Conservation (phyloP, 2,113 vertebrate species). For the Colaptes auratus region DNA sequence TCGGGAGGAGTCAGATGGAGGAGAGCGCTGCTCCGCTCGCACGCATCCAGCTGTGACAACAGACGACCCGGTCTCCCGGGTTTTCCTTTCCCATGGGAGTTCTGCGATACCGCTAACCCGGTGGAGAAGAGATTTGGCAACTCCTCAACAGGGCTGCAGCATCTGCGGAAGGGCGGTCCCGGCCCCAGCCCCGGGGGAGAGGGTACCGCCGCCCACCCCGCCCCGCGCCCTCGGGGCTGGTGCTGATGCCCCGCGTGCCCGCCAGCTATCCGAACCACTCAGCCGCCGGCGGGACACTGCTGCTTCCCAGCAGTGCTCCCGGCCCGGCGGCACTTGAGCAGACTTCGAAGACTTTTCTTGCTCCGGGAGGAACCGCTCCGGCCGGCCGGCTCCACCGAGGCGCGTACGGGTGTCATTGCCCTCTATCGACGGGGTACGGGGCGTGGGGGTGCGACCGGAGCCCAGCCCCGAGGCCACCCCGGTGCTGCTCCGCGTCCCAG, state of each 20-base stretch:
- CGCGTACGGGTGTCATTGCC: no score
- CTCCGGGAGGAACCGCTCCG: background rate
- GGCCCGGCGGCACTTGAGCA: background rate
- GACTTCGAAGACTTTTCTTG: background rate
- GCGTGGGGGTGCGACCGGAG: background rate
- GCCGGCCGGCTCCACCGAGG: background rate
- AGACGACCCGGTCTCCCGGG: background rate
- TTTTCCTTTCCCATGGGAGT: accelerated
- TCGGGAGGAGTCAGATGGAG: background rate
- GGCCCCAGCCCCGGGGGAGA: background rate
- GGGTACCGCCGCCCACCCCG: background rate
- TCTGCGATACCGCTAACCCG: background rate
- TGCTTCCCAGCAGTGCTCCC: background rate
- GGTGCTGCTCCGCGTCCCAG: background rate
- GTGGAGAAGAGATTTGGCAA: background rate
- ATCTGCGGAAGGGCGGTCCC: background rate
- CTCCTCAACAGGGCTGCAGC: background rate
- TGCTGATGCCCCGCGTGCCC: background rate
- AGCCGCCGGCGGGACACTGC: background rate
- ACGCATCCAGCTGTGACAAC: background rate
- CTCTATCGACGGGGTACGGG: background rate
- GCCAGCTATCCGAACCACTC: background rate
- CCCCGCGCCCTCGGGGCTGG: background rate
- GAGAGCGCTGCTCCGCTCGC: background rate
- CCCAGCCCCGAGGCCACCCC: background rate